These are phyloP conservation scores for Allobates femoralis DNA, from an alignment of 2,797 vertebrate species.

Conservation along the genomic window DNA sequence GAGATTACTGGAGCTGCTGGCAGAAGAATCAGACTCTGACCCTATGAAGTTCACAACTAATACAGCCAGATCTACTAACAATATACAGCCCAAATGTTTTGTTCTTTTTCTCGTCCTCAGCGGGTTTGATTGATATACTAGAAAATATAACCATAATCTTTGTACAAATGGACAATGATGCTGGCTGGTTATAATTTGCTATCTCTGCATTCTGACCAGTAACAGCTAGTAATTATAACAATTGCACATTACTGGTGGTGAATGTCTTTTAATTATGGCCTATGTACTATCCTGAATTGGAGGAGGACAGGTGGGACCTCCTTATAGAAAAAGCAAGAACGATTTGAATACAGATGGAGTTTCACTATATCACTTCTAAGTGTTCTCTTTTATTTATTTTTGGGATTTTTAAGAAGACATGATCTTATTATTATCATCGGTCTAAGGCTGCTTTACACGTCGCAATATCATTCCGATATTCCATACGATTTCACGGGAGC, in stretches of 20 bases:
- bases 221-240: background rate
- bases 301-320: background rate
- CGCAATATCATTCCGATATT: no score
- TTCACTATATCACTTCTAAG: background rate
- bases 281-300: background rate
- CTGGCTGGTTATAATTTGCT: background rate
- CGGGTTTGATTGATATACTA: background rate
- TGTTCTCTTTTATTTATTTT: background rate
- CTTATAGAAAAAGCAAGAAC: background rate
- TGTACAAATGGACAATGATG: background rate
- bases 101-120: background rate
- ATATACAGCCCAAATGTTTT: background rate
- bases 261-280: slow-evolving; percentile 1
- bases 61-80: background rate
- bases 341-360: background rate
- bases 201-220: background rate
- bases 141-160: background rate
- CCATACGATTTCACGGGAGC: no score
- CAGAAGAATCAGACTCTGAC: no score
- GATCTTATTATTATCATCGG: no score
- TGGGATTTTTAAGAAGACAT: background rate
- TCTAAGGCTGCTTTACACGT: no score
- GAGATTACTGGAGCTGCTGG: no score
- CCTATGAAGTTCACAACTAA: no score
- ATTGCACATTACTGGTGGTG: background rate